phyloP scores from a whole-genome alignment of 2,113 vertebrate genomes.

The Dolichallabes microphthalmus region DNA sequence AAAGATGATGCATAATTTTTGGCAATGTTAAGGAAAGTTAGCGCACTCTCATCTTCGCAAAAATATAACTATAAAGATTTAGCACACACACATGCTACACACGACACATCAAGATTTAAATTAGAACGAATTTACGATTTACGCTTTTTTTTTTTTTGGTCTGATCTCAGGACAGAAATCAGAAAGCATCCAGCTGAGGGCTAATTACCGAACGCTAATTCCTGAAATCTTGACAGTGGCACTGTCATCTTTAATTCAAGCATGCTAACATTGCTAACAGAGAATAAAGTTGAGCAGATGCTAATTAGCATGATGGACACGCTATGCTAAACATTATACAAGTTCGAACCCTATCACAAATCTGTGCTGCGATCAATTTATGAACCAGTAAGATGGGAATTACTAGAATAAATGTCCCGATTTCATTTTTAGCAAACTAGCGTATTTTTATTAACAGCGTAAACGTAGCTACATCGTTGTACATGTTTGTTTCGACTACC shows the following conservation, averaged over 20 bases:
- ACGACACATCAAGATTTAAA: not conserved
- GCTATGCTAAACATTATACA: not conserved
- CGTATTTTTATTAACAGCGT: not conserved
- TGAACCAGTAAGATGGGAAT: not conserved
- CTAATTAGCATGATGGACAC: not conserved
- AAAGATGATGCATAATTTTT: not conserved
- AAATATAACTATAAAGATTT: slow-evolving; percentile 37
- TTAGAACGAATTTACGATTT: not conserved
- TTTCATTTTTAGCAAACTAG: not conserved
- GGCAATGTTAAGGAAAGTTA: slow-evolving; percentile 2
- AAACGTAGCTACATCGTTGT: not conserved
- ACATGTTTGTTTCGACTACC: not conserved
- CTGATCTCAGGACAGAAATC: not conserved
- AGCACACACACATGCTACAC: not conserved
- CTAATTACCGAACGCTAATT: not conserved
- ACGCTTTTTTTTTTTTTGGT: not conserved
- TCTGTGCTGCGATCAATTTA: not conserved
- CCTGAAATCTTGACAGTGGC: not conserved
- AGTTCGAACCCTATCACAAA: not conserved
- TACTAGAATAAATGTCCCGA: not conserved
- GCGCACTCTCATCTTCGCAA: not conserved
- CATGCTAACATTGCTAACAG: slow-evolving; percentile 4
- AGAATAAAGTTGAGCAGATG: not conserved
- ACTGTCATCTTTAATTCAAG: not conserved
- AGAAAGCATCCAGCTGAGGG: not conserved